A percentile compares a stretch with the other conserved stretches of the same genome.
Evolutionary conservation across 2,113 vertebrate genomes (phyloP).

Genomic region (Beaufortia kweichowensis): DNA sequence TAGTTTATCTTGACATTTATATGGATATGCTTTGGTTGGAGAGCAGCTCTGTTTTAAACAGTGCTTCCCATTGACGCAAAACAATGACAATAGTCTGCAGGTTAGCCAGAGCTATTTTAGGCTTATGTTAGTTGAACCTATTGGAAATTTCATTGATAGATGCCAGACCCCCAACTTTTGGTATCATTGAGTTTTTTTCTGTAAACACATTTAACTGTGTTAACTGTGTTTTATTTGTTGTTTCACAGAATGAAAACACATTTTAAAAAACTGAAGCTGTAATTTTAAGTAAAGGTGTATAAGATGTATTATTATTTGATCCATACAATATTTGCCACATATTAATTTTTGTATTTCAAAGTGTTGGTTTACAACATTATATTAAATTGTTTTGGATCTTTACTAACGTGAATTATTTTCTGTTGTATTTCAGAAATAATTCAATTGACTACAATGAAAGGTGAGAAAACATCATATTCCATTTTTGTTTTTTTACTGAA

Average conservation of each 20-base stretch:
- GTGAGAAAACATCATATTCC: neutral
- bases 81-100: slow-evolving; percentile 47
- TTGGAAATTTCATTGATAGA: slow-evolving; percentile 15
- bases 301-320: neutral
- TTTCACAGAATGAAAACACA: too few relatives aligned
- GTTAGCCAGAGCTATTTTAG: slow-evolving; percentile 43
- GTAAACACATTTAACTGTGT: slow-evolving; percentile 18
- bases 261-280: neutral
- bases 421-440: neutral
- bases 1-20: slow-evolving; percentile 14
- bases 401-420: too few relatives aligned
- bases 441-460: neutral
- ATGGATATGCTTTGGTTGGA: slow-evolving; percentile 46
- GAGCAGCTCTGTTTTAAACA: slow-evolving; percentile 42
- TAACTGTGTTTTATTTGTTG: neutral
- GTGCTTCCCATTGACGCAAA: slow-evolving; percentile 46
- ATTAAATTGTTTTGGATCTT: neutral
- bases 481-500: neutral
- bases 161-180: neutral
- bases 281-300: neutral
- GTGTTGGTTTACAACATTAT: neutral
- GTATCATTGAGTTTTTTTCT: too few relatives aligned
- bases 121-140: slow-evolving; percentile 28
- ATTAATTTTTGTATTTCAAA: neutral
- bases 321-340: neutral